Base-by-base conservation (phyloP, 2,797 vertebrate species). In the Channallabes apus region DNA sequence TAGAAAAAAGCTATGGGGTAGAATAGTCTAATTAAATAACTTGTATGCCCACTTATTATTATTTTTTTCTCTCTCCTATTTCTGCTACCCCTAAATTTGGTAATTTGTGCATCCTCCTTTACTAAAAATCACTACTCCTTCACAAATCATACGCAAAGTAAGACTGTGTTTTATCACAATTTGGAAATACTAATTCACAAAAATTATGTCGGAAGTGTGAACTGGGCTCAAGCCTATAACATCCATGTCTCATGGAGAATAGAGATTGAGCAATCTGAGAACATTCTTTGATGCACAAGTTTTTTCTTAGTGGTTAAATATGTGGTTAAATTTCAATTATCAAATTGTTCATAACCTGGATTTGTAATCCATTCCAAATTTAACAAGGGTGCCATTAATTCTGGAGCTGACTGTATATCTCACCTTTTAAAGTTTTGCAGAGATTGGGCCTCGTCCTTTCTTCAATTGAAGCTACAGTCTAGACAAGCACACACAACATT, bases 341-440 rank as follows among this genome's bases (percentile, higher is more conserved):
- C n/a, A n/a, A n/a, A n/a, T 14, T 59, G 24, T 35, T n/a, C 22
- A 38, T 38, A 41, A 35, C 8, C 4, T 12, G 41, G 8, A 24
- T 78, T 61, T 15, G 6, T 14, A 59, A 61, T 8, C 22, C 6
- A 38, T 38, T 11, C 12, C 22, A 62, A 62, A 22, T 6, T 61
- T 38, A 15, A 3, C 58, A 79, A 79, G 76, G 32, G 77, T 41
- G 56, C 35, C 77, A 79, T 62, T 79, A n/a, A 79, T 64, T 80
- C 62, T 51, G 38, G 6, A 51, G n/a, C 24, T 27, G 38, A 27
- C 24, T 5, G 14, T 8, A n/a, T 0, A 4, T 59, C 18, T 88
- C 88, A 99, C 98, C 98, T 97, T 98, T 97, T 89, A 99, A 90
- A 20, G 98, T 99, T 94, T 98, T 99, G 92, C 97, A 98, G 90